phyloP scores from a whole-genome alignment of 2,113 vertebrate genomes.

The Pomatostomus ruficeps region DNA sequence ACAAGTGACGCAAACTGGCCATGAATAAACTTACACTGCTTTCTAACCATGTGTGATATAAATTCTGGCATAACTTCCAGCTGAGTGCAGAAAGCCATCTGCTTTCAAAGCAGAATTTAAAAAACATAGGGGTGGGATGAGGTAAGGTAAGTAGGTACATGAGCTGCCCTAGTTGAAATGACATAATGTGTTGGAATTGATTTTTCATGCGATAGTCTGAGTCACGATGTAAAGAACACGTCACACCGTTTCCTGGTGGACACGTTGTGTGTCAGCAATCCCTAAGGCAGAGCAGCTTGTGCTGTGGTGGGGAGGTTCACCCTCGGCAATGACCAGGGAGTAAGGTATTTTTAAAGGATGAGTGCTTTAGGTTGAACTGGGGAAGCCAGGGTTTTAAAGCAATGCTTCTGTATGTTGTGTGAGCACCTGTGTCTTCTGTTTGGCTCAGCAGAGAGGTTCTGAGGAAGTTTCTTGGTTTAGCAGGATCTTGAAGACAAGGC shows the following conservation, averaged over 20 bases:
- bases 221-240: accelerated
- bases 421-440: background rate
- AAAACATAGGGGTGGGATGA: background rate
- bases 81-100: background rate
- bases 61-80: background rate
- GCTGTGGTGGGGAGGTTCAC: background rate
- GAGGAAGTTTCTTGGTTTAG: background rate
- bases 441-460: background rate
- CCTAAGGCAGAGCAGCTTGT: background rate
- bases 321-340: background rate
- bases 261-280: accelerated
- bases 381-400: background rate
- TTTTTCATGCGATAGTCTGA: background rate
- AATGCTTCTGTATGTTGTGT: background rate
- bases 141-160: background rate
- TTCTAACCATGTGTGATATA: background rate
- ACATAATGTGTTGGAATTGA: background rate
- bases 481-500: background rate
- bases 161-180: background rate
- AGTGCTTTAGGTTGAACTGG: background rate
- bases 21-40: background rate
- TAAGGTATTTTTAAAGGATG: background rate
- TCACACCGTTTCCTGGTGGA: accelerated
- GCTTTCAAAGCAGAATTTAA: background rate
- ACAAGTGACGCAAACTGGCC: background rate